phyloP scores from a whole-genome alignment of 2,113 vertebrate genomes.

The Sylvia atricapilla region DNA sequence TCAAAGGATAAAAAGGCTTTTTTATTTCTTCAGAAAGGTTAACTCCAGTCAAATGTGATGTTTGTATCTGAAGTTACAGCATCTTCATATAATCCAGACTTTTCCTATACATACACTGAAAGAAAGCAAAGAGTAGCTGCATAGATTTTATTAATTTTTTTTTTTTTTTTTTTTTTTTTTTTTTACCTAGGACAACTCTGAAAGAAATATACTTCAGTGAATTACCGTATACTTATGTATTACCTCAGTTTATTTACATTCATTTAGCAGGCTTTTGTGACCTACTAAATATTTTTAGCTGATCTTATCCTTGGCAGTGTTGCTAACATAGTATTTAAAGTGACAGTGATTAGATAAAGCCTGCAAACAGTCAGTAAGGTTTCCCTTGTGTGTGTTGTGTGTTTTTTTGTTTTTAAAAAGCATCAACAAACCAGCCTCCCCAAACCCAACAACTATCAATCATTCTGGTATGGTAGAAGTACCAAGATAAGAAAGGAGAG shows the following conservation, averaged over 20 bases:
- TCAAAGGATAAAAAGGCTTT: conserved; percentile 10
- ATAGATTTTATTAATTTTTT: not conserved
- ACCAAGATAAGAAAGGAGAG: not conserved
- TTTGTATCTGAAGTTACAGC: not conserved
- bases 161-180: not conserved
- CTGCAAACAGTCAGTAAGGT: not conserved
- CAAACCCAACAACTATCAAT: not conserved
- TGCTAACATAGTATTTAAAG: not conserved
- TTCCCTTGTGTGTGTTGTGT: not conserved
- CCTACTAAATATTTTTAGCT: not conserved
- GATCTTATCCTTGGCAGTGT: not conserved
- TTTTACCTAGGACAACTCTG: not conserved
- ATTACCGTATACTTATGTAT: not conserved
- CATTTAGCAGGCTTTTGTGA: not conserved
- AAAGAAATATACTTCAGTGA: not conserved
- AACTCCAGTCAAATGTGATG: not conserved
- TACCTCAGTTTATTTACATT: not conserved
- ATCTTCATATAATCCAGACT: not conserved
- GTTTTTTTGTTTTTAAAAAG: not conserved
- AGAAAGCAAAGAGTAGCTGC: not conserved
- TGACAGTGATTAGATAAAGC: not conserved
- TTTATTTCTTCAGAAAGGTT: not conserved
- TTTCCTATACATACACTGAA: not conserved
- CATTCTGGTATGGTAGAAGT: not conserved
- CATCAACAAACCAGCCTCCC: not conserved